Evolutionary conservation across 2,797 vertebrate genomes (phyloP), one percentile per base, ranked within the genome.

Genomic region (Hydrolagus colliei): DNA sequence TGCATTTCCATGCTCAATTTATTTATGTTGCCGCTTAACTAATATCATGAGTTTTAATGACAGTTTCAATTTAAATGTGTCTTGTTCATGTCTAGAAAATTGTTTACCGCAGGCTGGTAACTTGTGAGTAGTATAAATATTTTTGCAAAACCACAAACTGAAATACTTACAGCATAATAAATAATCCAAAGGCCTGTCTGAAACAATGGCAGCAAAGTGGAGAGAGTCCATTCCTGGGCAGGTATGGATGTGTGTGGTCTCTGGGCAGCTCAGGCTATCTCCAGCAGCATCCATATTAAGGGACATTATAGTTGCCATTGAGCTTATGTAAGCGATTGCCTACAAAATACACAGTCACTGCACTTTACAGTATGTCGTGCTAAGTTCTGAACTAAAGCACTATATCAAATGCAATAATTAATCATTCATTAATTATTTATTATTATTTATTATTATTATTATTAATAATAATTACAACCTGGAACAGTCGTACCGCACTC

Each of bases 201-300:
- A 82, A 82, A 32, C 61, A 80, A 65, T 11, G 62, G n/a, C 77
- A 63, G 79, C n/a, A 82, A 82, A 82, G 16, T 82, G 14, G 78
- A 82, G 67, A 65, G 13, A 27, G 0, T 16, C 79, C 9, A 65
- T 13, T 35, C 16, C n/a, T 65, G 27, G 79, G 63, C 78, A 82
- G n/a, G 13, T 3, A 1, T 52, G 41, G 41, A 52, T 52, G 41
- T 65, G 27, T 14, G 14, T 82, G 63, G 27, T 82, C 62, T 65
- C 79, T 67, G 79, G 79, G 1, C 63, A 20, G 62, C 62, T 65
- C 32, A 27, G 62, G 22, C 61, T 14, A 14, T 16, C 32, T 80
- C 77, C 61, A 65, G 11, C 27, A 22, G 59, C n/a, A 65, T 6
- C 22, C 14, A 78, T 78, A n/a, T 22, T 52, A 1, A 4, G 62